Percentiles rank a stretch among this genome's conserved stretches.
These are phyloP conservation scores for Phyto melanocephala DNA, from an alignment of 2,888 invertebrate species.

Conservation along the genomic window DNA sequence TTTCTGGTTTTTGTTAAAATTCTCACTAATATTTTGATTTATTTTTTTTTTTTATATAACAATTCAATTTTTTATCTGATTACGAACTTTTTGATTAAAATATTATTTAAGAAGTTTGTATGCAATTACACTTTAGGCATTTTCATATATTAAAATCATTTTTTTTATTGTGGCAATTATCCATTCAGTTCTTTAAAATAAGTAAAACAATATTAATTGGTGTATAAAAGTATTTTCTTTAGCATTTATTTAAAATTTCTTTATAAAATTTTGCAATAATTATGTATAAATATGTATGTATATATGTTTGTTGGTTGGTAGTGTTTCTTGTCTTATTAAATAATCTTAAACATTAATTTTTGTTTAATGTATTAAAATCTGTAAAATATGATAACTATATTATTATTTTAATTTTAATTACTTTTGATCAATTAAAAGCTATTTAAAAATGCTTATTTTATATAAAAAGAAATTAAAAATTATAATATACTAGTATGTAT, in stretches of 20 bases:
- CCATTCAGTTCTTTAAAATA: not conserved
- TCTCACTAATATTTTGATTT: too few relatives aligned
- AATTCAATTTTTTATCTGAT: too few relatives aligned
- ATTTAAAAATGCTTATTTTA: conserved; percentile 27
- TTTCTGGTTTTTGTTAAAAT: too few relatives aligned
- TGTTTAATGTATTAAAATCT: conserved; percentile 48
- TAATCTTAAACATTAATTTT: conserved; percentile 29
- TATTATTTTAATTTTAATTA: conserved; percentile 30
- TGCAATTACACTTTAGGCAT: too few relatives aligned
- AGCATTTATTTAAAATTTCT: conserved; percentile 57
- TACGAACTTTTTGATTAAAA: too few relatives aligned
- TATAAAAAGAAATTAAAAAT: not conserved
- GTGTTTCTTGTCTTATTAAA: conserved; percentile 24
- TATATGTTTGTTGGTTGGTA: conserved; percentile 10
- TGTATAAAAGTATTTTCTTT: conserved; percentile 44
- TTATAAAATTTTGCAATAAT: conserved; percentile 26
- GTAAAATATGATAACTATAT: conserved; percentile 44
- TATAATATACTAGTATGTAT: not conserved
- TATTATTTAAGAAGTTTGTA: too few relatives aligned
- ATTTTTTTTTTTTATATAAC: too few relatives aligned
- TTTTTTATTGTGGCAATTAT: too few relatives aligned
- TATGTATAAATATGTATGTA: conserved; percentile 42
- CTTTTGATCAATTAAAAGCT: conserved; percentile 57
- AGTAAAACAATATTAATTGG: not conserved
- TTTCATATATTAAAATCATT: too few relatives aligned